phyloP scores from a whole-genome alignment of 1,140 invertebrate species.

The Calephelis nemesis region DNA sequence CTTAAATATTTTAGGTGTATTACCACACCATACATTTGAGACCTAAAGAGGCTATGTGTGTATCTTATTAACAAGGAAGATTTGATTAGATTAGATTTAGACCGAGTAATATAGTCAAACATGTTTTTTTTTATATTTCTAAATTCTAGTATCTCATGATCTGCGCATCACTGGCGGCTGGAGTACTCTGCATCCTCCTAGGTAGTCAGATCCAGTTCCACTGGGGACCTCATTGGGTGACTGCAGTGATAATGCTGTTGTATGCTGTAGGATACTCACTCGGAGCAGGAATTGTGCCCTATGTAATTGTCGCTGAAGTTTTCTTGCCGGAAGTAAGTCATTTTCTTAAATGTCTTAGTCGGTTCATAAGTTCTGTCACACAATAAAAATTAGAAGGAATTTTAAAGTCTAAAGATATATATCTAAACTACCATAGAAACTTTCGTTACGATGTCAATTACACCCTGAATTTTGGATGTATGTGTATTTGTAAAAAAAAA shows the following conservation, averaged over 20 bases:
- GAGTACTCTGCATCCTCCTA: constrained; percentile 36
- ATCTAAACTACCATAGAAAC: too few species aligned
- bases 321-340: constrained; percentile 51
- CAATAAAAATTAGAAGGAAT: background rate
- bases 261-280: constrained; percentile 37
- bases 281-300: constrained; percentile 48
- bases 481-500: too few species aligned
- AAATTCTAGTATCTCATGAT: constrained; percentile 44
- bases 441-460: too few species aligned
- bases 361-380: too few species aligned
- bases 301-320: constrained; percentile 43
- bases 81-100: too few species aligned
- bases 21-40: too few species aligned
- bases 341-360: background rate
- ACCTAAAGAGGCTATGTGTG: too few species aligned
- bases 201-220: constrained; percentile 41
- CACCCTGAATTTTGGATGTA: too few species aligned
- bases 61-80: too few species aligned
- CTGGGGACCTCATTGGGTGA: constrained; percentile 42
- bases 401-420: too few species aligned
- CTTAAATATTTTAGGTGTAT: too few species aligned
- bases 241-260: constrained; percentile 38
- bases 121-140: background rate
- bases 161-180: constrained; percentile 36
- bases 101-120: too few species aligned